Evolutionary conservation across 2,888 invertebrate genomes (phyloP), one percentile per base, ranked within the genome.

Genomic region (Anoncus sp.): DNA sequence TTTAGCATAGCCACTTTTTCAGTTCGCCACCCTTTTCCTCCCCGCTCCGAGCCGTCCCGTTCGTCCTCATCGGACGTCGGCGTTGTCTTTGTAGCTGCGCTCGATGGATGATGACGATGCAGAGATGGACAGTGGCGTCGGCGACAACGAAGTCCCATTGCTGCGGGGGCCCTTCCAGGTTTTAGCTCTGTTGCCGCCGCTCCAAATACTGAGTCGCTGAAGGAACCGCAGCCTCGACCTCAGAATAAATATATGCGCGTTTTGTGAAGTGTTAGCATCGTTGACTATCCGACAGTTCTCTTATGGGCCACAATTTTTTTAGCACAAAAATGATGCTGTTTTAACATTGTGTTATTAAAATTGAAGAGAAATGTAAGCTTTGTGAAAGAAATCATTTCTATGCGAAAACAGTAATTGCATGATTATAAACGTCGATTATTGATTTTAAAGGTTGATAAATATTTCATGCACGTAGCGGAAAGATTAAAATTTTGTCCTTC

Each of bases 1-100:
- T 90, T 91, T 90, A 89, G 89, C 90, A 89, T 90, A 90, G 90
- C 88, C 87, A 88, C 89, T 90, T 89, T 90, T 89, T 89, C 86
- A 83, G 85, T 77, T 82, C 81, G 73, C 84, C 89, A 79, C 71
- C 74, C 67, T 67, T 43, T 72, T 69, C 51, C 59, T 57, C 66
- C 73, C 76, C 90, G 75, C 89, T 74, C 81, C 82, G 72, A 78
- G 82, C 74, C 79, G 80, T 82, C 79, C 80, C 81, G 82, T 70
- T 59, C 63, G 55, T 75, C 82, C 81, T 79, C 75, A 81, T 82
- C 85, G 85, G 83, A 86, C 86, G 87, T 87, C 89, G 88, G 87
- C 87, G 85, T 86, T 89, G 88, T 89, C 91, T 90, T 91, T 91
- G 90, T 90, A 87, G 81, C 81, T 81, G 73, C 74, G 70, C 83